Conservation (phyloP, 2,888 invertebrate species). For the Boloria euphrosyne region DNA sequence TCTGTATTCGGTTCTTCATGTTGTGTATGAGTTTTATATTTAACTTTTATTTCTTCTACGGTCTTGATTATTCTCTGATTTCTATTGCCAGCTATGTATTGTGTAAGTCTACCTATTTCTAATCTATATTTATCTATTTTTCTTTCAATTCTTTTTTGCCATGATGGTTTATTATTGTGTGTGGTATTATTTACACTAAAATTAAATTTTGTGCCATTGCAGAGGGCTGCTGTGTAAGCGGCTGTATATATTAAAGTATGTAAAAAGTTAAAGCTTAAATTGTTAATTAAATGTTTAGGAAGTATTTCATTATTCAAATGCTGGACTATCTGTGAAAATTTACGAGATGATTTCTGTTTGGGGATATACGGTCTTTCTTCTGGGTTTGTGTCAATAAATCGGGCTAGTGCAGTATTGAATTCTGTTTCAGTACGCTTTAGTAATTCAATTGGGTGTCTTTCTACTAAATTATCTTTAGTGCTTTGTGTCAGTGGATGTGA, state of each 20-base stretch:
- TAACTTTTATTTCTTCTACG: slow-evolving; percentile 7
- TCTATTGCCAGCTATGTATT: slow-evolving; percentile 26
- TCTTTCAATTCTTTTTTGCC: slow-evolving; percentile 31
- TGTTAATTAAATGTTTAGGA: slow-evolving; percentile 14
- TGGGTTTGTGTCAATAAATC: background rate
- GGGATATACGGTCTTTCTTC: slow-evolving; percentile 28
- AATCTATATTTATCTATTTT: slow-evolving; percentile 20
- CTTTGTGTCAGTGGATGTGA: no score
- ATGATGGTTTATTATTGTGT: slow-evolving; percentile 18
- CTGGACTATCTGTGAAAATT: slow-evolving; percentile 24
- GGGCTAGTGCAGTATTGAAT: background rate
- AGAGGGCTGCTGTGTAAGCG: slow-evolving; percentile 29
- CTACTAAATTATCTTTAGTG: no score
- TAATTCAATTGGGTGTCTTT: no score
- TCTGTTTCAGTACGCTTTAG: background rate
- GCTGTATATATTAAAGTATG: slow-evolving; percentile 30
- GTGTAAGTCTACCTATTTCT: slow-evolving; percentile 26
- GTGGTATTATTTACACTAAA: background rate
- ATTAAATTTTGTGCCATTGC: slow-evolving; percentile 20
- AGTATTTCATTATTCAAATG: slow-evolving; percentile 26
- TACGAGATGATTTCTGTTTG: slow-evolving; percentile 34
- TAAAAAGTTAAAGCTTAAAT: slow-evolving; percentile 13
- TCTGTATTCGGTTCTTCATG: slow-evolving; percentile 21
- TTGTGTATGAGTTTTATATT: slow-evolving; percentile 16
- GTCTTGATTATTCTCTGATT: slow-evolving; percentile 4